Evolutionary conservation across 2,888 invertebrate genomes (phyloP), one percentile per base, ranked within the genome.

Genomic region (Cynaeus angustus): DNA sequence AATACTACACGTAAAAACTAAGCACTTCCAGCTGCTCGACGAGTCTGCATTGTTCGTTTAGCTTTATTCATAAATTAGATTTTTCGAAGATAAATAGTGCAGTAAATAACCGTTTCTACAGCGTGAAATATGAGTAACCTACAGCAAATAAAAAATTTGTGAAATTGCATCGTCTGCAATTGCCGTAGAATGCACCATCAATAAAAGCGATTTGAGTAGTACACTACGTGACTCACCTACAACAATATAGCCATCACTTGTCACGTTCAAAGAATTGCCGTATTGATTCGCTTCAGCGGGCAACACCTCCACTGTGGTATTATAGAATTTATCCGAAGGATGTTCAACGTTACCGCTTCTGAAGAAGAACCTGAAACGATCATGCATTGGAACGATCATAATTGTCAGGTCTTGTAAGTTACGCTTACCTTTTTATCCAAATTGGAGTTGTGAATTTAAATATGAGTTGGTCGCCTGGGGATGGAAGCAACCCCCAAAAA

Each of bases 311-410:
- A 98, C 90, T 0, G 93, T 92, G 0, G 97, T 94, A 77, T 96
- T 93, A 81, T 92, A 92, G 81, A 98, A 93, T 78, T 91, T 92
- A 85, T 98, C 97, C 0, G 92, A 92, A 0, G 93, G 92, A 86
- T 97, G 97, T 78, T 96, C 95, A 0, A 91, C 90, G 84, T 97
- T 97, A 21, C 97, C 97, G 83, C 96, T 97, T 70, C 94, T 90
- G 83, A 96, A 93, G 70, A 91, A 87, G 85, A 90, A 96, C 77
- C 94, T 94, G 81, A n/a, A 86, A 62, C 10, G 26, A 38, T 14
- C 14, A 10, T 16, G 26, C 21, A 21, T 12, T 26, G 14, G 14
- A 43, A 26, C 45, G 10, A 8, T 45, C 21, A 59, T 45, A 16
- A 46, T 33, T 41, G 9, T 21, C 13, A 55, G 4, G 30, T 37